These are phyloP conservation scores for Corydoras sp. DNA, from an alignment of 2,113 vertebrate genomes.

Conservation along the genomic window DNA sequence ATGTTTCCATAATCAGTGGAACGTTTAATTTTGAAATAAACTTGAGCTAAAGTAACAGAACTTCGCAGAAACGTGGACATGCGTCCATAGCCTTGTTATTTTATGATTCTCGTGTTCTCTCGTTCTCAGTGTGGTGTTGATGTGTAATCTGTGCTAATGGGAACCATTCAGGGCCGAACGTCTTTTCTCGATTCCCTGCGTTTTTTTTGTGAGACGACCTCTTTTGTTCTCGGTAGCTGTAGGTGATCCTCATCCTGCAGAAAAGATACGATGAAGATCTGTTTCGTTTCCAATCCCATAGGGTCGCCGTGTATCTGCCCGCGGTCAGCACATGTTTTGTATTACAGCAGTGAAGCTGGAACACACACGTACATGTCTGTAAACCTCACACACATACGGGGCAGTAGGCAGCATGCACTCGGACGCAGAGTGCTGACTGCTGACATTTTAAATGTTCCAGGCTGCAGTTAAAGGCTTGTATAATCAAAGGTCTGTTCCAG, in stretches of 20 bases:
- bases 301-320: not conserved
- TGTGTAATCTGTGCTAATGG: no score
- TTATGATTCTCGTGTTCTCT: no score
- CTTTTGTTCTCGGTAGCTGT: not conserved
- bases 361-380: slow-evolving; percentile 4
- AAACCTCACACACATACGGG: slow-evolving; percentile 5
- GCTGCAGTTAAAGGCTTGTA: slow-evolving; percentile 23
- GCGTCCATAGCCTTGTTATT: no score
- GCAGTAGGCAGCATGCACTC: slow-evolving; percentile 26
- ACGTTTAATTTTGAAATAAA: no score
- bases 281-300: not conserved
- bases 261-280: not conserved
- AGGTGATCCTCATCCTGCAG: not conserved
- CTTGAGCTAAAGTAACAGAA: no score
- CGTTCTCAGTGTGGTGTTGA: no score
- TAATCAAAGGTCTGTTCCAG: slow-evolving; percentile 36
- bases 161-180: no score
- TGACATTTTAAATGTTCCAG: slow-evolving; percentile 40
- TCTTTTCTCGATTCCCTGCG: no score
- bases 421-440: slow-evolving; percentile 23
- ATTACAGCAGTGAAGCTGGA: slow-evolving; percentile 25
- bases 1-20: no score
- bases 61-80: no score
- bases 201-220: no score
- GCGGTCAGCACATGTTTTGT: not conserved